A percentile compares a stretch with the other conserved stretches of the same genome.
These are phyloP conservation scores for Cephus cinctus DNA, from an alignment of 1,140 invertebrate genomes.

Conservation along the genomic window DNA sequence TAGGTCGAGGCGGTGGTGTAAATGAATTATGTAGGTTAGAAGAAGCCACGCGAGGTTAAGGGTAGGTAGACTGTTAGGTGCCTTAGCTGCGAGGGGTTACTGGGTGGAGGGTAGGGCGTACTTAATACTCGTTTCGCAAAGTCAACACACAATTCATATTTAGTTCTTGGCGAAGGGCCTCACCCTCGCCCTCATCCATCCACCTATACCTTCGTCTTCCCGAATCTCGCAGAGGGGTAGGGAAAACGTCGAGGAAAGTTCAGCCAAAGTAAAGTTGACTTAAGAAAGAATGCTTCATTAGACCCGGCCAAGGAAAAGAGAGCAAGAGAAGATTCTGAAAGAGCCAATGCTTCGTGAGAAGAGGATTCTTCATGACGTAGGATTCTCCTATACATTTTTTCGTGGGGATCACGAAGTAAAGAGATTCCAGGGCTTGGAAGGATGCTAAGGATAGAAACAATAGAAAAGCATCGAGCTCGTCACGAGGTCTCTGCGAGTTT, in stretches of 20 bases:
- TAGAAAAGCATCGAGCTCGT: too few species aligned
- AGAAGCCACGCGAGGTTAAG: constrained; percentile 8
- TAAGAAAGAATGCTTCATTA: constrained; percentile 22
- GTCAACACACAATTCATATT: constrained; percentile 22
- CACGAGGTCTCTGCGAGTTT: neutral
- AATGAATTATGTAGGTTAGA: constrained; percentile 18
- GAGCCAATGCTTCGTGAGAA: too few species aligned
- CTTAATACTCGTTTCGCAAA: constrained; percentile 22
- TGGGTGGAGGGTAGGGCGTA: constrained; percentile 1
- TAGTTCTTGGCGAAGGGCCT: too few species aligned
- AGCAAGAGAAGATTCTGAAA: too few species aligned
- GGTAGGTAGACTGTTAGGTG: constrained; percentile 3
- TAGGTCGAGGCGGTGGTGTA: neutral
- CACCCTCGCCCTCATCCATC: too few species aligned
- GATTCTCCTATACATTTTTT: too few species aligned
- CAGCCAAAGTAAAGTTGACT: constrained; percentile 15
- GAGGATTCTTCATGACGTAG: too few species aligned
- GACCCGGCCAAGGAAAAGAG: too few species aligned
- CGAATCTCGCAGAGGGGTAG: constrained; percentile 1
- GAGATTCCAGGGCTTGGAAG: too few species aligned
- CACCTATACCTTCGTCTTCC: too few species aligned
- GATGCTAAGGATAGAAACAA: too few species aligned
- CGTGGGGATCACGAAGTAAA: too few species aligned
- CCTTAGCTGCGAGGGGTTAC: neutral
- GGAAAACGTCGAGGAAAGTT: constrained; percentile 13